Evolutionary conservation across 2,888 invertebrate species (phyloP).

Genomic region (Baronia brevicornis): DNA sequence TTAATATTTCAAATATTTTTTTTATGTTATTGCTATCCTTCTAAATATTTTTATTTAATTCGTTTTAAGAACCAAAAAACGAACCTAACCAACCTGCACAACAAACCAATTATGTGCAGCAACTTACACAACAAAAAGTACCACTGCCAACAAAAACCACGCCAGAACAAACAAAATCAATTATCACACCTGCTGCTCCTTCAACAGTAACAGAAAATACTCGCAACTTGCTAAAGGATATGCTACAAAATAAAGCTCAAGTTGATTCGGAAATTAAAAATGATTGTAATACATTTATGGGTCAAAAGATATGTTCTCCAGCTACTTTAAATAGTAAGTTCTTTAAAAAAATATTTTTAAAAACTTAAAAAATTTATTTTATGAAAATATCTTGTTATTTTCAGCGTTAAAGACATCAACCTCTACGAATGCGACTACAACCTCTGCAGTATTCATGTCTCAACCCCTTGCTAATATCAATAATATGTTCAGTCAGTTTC

Average conservation of each 20-base stretch:
- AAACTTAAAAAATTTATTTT: not conserved
- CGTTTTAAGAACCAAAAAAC: constrained; percentile 34
- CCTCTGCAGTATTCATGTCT: constrained; percentile 36
- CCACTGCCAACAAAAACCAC: not conserved
- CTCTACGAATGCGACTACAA: constrained; percentile 26
- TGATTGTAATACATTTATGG: constrained; percentile 51
- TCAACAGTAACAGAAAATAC: constrained; percentile 28
- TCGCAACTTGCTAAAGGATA: constrained; percentile 45
- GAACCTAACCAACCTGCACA: constrained; percentile 21
- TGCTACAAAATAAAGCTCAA: constrained; percentile 39
- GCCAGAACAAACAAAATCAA: not conserved
- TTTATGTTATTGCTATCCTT: too few species aligned
- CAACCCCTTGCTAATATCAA: constrained; percentile 46
- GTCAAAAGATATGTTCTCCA: constrained; percentile 61
- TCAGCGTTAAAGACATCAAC: constrained; percentile 28
- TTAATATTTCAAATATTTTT: too few species aligned
- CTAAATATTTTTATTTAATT: too few species aligned
- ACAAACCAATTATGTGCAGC: constrained; percentile 15
- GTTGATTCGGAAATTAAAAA: constrained; percentile 29
- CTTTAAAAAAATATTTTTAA: constrained; percentile 2
- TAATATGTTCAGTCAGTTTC: constrained; percentile 41
- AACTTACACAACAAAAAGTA: constrained; percentile 3
- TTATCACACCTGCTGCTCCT: constrained; percentile 9
- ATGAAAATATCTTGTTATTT: too few species aligned
- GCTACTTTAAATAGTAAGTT: constrained; percentile 45